Percentiles rank a stretch among this genome's conserved stretches.
These are phyloP conservation scores for Erpetoichthys calabaricus DNA, from an alignment of 2,797 vertebrate species.

Conservation along the genomic window DNA sequence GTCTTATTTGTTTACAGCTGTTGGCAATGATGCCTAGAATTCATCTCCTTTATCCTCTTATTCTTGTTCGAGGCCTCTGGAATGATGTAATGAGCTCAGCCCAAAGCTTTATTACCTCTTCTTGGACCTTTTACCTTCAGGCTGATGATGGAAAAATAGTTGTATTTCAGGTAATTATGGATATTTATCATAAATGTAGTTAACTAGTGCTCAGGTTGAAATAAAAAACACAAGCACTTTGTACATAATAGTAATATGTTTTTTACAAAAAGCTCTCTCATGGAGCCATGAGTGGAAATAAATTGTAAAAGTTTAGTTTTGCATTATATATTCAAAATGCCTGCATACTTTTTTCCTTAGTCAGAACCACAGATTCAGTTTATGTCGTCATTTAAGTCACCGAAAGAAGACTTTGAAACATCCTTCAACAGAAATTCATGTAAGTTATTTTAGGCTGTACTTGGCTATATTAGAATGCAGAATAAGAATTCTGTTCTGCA, in stretches of 20 bases:
- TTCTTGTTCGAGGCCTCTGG: conserved; percentile 80
- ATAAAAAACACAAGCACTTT: too few relatives aligned
- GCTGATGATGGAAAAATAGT: conserved; percentile 91
- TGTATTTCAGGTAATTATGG: conserved; percentile 74
- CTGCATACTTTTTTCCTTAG: conserved; percentile 34
- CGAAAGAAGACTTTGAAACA: conserved; percentile 47
- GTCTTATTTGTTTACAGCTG: conserved; percentile 42
- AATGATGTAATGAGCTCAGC: conserved; percentile 88
- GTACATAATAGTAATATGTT: too few relatives aligned
- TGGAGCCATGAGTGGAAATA: background rate
- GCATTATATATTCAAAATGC: background rate
- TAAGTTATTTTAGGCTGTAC: conserved; percentile 38
- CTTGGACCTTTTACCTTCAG: conserved; percentile 95
- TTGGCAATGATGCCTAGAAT: conserved; percentile 87
- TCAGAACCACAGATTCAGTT: conserved; percentile 76
- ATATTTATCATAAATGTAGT: too few relatives aligned
- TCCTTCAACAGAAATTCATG: conserved; percentile 45
- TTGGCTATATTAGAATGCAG: too few relatives aligned
- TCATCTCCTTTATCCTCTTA: conserved; percentile 82
- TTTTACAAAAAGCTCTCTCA: too few relatives aligned
- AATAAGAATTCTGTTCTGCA: too few relatives aligned
- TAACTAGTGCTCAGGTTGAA: too few relatives aligned
- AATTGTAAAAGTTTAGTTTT: background rate
- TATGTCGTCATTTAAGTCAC: conserved; percentile 59
- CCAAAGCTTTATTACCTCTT: conserved; percentile 82